These are phyloP conservation scores for Papilio aristodemus DNA, from an alignment of 1,140 invertebrate species.

Conservation along the genomic window DNA sequence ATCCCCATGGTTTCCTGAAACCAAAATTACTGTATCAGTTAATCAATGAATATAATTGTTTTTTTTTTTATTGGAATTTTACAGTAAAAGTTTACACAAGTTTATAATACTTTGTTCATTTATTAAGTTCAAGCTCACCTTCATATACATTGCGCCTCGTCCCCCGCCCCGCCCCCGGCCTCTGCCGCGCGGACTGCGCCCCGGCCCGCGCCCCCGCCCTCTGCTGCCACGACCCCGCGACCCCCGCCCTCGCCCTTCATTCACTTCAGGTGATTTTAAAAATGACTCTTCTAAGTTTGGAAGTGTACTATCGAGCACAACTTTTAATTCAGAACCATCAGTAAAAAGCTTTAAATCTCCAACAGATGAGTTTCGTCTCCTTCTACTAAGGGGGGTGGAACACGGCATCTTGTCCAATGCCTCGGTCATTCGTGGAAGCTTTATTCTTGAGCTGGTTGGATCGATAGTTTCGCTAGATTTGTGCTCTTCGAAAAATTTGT, in stretches of 20 bases:
- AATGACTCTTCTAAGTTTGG: constrained; percentile 55
- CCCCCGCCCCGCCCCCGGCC: constrained; percentile 64
- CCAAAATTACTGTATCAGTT: background rate
- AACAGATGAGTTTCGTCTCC: constrained; percentile 51
- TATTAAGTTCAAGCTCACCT: constrained; percentile 52
- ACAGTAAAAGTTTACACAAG: no score
- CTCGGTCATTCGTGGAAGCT: constrained; percentile 72
- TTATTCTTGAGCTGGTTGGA: constrained; percentile 68
- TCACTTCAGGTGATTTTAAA: constrained; percentile 56
- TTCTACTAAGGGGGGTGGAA: constrained; percentile 62
- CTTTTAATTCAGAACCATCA: constrained; percentile 53
- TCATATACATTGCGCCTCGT: constrained; percentile 72
- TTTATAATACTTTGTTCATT: no score
- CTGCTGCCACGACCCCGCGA: constrained; percentile 52
- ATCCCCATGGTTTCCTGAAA: constrained; percentile 74
- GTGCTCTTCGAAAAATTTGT: constrained; percentile 48
- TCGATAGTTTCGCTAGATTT: constrained; percentile 55
- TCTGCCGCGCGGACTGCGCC: constrained; percentile 47
- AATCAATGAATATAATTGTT: no score
- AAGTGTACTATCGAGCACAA: constrained; percentile 50
- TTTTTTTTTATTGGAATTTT: no score
- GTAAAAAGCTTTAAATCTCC: constrained; percentile 47
- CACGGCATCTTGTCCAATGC: constrained; percentile 71
- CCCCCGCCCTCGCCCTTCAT: constrained; percentile 51
- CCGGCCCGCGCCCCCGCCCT: constrained; percentile 39